Evolutionary conservation across 2,797 vertebrate species (phyloP), one percentile per base, ranked within the genome.

Genomic region (Onychomys leucogaster): DNA sequence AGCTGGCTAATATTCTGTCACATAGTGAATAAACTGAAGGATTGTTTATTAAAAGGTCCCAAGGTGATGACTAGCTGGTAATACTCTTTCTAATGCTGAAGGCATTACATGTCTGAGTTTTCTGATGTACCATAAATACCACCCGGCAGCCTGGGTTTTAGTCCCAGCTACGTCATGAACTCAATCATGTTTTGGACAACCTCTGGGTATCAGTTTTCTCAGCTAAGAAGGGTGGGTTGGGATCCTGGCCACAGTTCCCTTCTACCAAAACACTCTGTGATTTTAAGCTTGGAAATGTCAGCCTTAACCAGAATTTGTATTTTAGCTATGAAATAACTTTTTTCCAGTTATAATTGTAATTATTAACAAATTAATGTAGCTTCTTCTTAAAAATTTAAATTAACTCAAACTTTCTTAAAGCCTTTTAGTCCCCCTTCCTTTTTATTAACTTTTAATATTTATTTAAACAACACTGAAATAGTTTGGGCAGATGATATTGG

Each of bases 271-370:
- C 21, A 81, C 19, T 77, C 77, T 85, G 37, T 65, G 59, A 91
- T 73, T 84, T 94, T 86, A 91, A 94, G 29, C 41, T 73, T 85
- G 67, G 81, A 95, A 92, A 82, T 80, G 69, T 43, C 77, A 87
- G 73, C 8, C 29, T 21, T 86, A 91, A 75, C 61, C 34, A 90
- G 77, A 94, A 82, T 96, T 82, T 92, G 21, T 85, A 83, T 82
- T 93, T 92, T 37, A 92, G 41, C 61, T 92, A 59, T 43, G 57
- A 92, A 92, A 55, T n/a, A 6, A 83, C 5, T 21, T 29, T 65
- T 25, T 8, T 3, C 41, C 17, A 34, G 61, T 59, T 77, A 90
- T 23, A 85, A 77, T 71, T 83, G 67, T 32, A 85, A 59, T 52
- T 81, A 89, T 34, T 0, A 41, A 67, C 14, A 90, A 82, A 88